Conservation (phyloP, 2,888 invertebrate genomes). For the Acleris literana region DNA sequence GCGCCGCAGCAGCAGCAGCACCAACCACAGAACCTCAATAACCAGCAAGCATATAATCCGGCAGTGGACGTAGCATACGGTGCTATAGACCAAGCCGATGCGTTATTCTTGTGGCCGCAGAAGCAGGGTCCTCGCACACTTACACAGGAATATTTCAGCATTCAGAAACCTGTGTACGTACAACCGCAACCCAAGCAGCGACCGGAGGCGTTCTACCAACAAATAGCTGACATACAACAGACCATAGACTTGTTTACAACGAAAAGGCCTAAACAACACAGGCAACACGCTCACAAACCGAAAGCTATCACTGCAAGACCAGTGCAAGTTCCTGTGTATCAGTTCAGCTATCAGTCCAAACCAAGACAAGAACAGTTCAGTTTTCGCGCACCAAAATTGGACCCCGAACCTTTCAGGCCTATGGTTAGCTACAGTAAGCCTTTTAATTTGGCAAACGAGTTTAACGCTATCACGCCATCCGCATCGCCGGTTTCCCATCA, state of each 20-base stretch:
- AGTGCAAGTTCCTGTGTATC: conserved; percentile 78
- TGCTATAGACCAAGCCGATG: conserved; percentile 73
- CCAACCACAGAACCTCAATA: conserved; percentile 56
- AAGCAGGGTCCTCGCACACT: conserved; percentile 78
- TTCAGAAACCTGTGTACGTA: conserved; percentile 73
- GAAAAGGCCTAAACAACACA: conserved; percentile 79
- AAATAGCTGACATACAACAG: conserved; percentile 86
- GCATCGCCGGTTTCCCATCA: conserved; percentile 69
- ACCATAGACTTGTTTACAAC: conserved; percentile 86
- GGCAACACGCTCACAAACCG: conserved; percentile 71
- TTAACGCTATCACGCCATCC: conserved; percentile 71
- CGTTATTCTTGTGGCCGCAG: conserved; percentile 78
- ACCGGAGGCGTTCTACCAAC: conserved; percentile 84
- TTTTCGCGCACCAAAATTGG: conserved; percentile 80
- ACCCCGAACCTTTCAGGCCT: conserved; percentile 85
- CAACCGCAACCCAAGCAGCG: conserved; percentile 68
- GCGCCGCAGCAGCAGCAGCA: conserved; percentile 51
- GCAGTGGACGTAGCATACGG: conserved; percentile 75
- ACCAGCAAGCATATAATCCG: conserved; percentile 65
- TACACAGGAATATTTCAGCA: conserved; percentile 81
- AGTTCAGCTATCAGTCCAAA: conserved; percentile 88
- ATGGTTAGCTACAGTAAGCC: conserved; percentile 85
- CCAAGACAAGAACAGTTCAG: conserved; percentile 72
- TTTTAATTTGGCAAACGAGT: conserved; percentile 72
- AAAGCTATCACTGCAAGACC: conserved; percentile 83